phyloP scores from a whole-genome alignment of 2,113 vertebrate genomes.

The Silurus asotus region DNA sequence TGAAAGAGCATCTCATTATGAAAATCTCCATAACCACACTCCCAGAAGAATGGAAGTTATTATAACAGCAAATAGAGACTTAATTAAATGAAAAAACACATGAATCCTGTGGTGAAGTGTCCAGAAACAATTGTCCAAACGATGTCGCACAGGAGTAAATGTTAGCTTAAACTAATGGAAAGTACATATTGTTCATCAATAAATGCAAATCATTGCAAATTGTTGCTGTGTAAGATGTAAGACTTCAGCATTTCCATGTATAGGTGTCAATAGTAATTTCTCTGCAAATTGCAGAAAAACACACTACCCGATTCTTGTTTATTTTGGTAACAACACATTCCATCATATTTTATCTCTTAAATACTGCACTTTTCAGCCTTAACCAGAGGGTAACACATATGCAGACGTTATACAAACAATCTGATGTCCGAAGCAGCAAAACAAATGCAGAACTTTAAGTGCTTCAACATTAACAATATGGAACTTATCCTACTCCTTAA shows the following conservation, averaged over 20 bases:
- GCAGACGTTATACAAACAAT: background rate
- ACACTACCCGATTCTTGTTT: background rate
- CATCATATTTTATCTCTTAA: background rate
- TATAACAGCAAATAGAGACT: too few relatives aligned
- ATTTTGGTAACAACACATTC: background rate
- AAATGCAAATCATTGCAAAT: background rate
- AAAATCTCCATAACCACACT: too few relatives aligned
- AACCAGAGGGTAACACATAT: background rate
- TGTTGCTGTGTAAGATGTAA: background rate
- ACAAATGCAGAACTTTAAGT: background rate
- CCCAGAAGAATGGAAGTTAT: too few relatives aligned
- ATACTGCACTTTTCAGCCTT: background rate
- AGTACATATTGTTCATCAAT: background rate
- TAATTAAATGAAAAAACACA: too few relatives aligned
- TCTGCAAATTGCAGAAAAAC: background rate
- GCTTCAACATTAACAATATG: background rate
- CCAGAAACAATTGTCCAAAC: too few relatives aligned
- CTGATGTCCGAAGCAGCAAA: background rate
- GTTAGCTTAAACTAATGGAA: background rate
- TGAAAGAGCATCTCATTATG: too few relatives aligned
- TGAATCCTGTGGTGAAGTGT: too few relatives aligned
- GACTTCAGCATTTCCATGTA: background rate
- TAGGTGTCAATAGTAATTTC: background rate
- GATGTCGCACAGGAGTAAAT: background rate
- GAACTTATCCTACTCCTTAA: constrained; percentile 27